These are phyloP conservation scores for Thereva nobilitata DNA, from an alignment of 2,888 invertebrate species.

Conservation along the genomic window DNA sequence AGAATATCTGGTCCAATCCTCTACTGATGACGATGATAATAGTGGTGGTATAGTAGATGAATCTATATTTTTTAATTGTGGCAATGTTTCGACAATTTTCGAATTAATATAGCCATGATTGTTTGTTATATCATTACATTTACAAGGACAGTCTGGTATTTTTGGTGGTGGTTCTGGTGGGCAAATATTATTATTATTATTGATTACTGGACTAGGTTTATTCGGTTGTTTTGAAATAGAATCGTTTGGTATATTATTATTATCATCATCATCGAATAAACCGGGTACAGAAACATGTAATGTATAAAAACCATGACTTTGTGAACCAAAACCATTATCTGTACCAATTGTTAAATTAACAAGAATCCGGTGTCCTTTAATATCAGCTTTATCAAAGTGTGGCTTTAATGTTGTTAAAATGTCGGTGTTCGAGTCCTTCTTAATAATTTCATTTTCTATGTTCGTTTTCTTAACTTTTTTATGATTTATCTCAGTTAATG, in stretches of 20 bases:
- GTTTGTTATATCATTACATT: conserved; percentile 32
- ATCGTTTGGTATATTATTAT: not conserved
- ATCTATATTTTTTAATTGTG: not conserved
- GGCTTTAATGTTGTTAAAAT: conserved; percentile 44
- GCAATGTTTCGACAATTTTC: not conserved
- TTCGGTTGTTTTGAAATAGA: not conserved
- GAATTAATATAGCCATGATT: not conserved
- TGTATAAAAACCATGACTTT: conserved; percentile 72
- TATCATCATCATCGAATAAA: conserved; percentile 8
- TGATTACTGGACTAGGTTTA: conserved; percentile 28
- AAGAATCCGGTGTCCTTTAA: conserved; percentile 65
- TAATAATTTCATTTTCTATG: conserved; percentile 25
- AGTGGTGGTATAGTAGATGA: not conserved
- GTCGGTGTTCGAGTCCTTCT: no score
- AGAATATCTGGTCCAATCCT: not conserved
- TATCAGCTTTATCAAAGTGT: conserved; percentile 41
- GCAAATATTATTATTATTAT: conserved; percentile 44
- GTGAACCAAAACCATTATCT: conserved; percentile 63
- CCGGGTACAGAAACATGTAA: conserved; percentile 80
- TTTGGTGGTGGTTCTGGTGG: conserved; percentile 55
- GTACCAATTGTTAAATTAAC: conserved; percentile 83
- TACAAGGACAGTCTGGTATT: conserved; percentile 55
- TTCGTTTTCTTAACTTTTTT: conserved; percentile 13
- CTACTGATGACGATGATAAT: conserved; percentile 1
- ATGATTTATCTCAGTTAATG: not conserved